Base-by-base conservation (phyloP, 1,140 invertebrate genomes). In the Pseudomyrmex sp. region DNA sequence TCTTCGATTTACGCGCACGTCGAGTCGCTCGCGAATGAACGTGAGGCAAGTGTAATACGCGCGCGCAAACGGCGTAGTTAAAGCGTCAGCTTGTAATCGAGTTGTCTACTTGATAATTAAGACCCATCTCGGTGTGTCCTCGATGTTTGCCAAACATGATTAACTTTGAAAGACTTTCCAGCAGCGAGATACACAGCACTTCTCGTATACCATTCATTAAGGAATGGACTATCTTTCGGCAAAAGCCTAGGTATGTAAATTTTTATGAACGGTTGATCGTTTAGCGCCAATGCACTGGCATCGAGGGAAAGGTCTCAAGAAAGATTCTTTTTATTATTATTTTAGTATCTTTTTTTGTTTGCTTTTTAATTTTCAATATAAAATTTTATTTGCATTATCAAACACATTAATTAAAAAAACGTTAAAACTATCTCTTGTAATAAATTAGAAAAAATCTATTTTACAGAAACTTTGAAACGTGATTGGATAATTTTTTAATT, bases 91-190 rank as follows among this genome's bases (percentile, higher is more conserved):
- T 73, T 85, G 61, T 85, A 88, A 88, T 88, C 87, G 68, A 85
- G 73, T 80, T 84, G 74, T 84, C 83, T 80, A 75, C 56, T 80
- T 84, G 58, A 68, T 88, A 88, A 88, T 88, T 88, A 88, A 85
- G 72, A 85, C 72, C 68, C 76, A 52, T 62, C 59, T 73, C 52
- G 68, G 62, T 72, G 62, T 72, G 61, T 56, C 68, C 72, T 72
- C 80, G 66, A 85, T 85, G 77, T 77, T 77, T 88, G 83, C 61
- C 77, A 72, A 85, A 85, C 76, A 68, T 88, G 85, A 88, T 88
- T 88, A 88, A 85, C 76, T 88, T 82, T 61, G 50, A 54, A 62
- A 61, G 35, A 79, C n/a, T n/a, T 50, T 79, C 62, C 74, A 84
- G 86, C 80, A 79, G 20, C 61, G 61, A 52, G 48, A 68, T 86